Percentiles rank a stretch among this genome's conserved stretches.
Evolutionary conservation across 2,797 vertebrate species (phyloP).

Genomic region (Acipenser transmontanus): DNA sequence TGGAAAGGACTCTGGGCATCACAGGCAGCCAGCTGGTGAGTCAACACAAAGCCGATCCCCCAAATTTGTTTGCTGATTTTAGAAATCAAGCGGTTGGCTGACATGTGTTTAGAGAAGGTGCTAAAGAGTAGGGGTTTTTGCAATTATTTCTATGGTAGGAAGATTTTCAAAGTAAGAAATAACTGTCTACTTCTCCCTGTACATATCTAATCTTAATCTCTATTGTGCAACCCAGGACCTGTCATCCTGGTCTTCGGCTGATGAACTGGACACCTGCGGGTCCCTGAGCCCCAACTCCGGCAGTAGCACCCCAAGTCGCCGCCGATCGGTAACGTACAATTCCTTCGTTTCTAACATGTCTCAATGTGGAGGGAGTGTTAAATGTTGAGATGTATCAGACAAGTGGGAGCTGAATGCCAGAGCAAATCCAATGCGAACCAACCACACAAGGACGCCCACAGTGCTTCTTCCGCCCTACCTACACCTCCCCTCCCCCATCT

Average conservation of each 20-base stretch:
- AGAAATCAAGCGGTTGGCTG: too few species aligned
- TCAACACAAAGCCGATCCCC: background rate
- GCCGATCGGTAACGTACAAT: slow-evolving; percentile 75
- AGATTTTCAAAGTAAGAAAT: too few species aligned
- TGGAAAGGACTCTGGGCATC: slow-evolving; percentile 78
- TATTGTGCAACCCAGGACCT: slow-evolving; percentile 57
- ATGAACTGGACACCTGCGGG: slow-evolving; percentile 70
- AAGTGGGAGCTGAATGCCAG: slow-evolving; percentile 39
- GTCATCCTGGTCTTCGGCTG: slow-evolving; percentile 67
- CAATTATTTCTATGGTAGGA: too few species aligned
- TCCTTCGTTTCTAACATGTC: slow-evolving; percentile 25
- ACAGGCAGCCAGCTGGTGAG: slow-evolving; percentile 76
- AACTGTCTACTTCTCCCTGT: too few species aligned
- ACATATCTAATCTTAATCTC: too few species aligned
- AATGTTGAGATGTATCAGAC: slow-evolving; percentile 26
- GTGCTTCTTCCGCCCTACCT: slow-evolving; percentile 10
- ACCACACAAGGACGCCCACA: slow-evolving; percentile 39
- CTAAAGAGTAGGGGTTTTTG: too few species aligned
- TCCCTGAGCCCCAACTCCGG: slow-evolving; percentile 72
- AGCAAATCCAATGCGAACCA: slow-evolving; percentile 49
- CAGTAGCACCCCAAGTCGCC: slow-evolving; percentile 66
- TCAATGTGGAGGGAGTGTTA: slow-evolving; percentile 28
- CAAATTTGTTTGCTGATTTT: too few species aligned
- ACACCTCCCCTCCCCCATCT: slow-evolving; percentile 34
- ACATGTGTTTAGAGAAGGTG: too few species aligned